phyloP scores from a whole-genome alignment of 2,797 vertebrate genomes.

The Sebastes nivosus region DNA sequence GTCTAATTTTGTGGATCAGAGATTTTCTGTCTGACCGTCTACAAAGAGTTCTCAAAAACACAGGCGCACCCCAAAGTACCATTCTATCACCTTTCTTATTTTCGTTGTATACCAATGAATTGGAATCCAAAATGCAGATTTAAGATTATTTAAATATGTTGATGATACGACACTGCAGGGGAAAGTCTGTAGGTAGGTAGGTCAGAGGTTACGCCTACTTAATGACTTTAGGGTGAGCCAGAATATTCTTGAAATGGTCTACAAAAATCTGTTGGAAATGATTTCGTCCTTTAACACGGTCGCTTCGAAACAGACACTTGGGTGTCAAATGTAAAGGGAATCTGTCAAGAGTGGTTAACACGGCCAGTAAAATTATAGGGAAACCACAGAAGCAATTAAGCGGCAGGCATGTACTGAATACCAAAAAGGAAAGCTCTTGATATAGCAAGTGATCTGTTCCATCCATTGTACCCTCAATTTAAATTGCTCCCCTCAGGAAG shows the following conservation, averaged over 20 bases:
- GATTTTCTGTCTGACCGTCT: background rate
- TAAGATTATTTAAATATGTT: too few relatives aligned
- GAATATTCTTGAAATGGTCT: background rate
- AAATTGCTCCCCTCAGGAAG: background rate
- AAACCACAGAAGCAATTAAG: background rate
- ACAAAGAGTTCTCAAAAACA: background rate
- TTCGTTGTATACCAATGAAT: background rate
- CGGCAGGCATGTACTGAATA: background rate
- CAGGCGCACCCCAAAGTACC: background rate
- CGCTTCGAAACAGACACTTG: background rate
- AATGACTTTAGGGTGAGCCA: background rate
- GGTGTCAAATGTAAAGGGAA: background rate
- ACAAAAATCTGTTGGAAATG: background rate
- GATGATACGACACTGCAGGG: too few relatives aligned
- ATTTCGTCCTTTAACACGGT: background rate
- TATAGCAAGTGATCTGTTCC: background rate
- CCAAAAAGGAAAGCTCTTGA: background rate
- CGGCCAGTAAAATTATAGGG: background rate
- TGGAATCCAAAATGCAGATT: too few relatives aligned
- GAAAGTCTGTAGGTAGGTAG: too few relatives aligned
- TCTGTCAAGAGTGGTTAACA: background rate
- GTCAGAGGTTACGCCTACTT: too few relatives aligned
- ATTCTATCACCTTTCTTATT: background rate
- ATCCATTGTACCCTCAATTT: background rate
- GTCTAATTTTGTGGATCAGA: background rate